Evolutionary conservation across 2,113 vertebrate genomes (phyloP), one percentile per base, ranked within the genome.

Genomic region (Cichladusa arquata): DNA sequence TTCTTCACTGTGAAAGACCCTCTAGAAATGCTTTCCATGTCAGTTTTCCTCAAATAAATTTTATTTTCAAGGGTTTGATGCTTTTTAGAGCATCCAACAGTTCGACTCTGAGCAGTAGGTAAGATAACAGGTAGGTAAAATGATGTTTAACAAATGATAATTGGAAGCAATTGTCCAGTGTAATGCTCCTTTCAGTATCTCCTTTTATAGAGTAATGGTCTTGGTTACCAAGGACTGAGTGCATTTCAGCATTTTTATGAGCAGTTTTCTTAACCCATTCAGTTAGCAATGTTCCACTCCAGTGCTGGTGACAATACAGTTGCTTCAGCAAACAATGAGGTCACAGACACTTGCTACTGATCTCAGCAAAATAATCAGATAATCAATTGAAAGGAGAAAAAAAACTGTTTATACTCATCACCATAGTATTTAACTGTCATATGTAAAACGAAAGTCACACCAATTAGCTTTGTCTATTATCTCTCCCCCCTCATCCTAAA

Each of bases 321-420:
- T 92, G 72, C 69, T 95, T 92, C 86, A 93, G 85, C 51, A 86
- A 92, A 94, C 45, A 12, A 90, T 92, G 88, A 95, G 90, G 95
- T 96, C 92, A 91, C 80, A 96, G 82, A 88, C 93, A 81, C 82
- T 94, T 95, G 94, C 57, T 94, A 96, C 85, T 58, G 61, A 94
- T 90, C 76, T 96, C 86, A 90, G 64, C n/a, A 93, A 95, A 94
- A 93, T 90, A 94, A 96, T 94, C 93, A 81, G 92, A 88, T 96
- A 96, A 93, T 95, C 93, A 94, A 95, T 95, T 81, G 88, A 73
- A 88, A 84, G 69, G 53, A 92, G 71, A 86, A 94, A 95, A 92
- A 92, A 90, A 71, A 0, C 48, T 69, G 69, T 81, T 94, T 72
- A 23, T 90, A 48, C 73, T 82, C 83, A 95, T 93, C 82, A 74